phyloP scores from a whole-genome alignment of 2,888 invertebrate genomes.

The Lepidochrysops patricia region DNA sequence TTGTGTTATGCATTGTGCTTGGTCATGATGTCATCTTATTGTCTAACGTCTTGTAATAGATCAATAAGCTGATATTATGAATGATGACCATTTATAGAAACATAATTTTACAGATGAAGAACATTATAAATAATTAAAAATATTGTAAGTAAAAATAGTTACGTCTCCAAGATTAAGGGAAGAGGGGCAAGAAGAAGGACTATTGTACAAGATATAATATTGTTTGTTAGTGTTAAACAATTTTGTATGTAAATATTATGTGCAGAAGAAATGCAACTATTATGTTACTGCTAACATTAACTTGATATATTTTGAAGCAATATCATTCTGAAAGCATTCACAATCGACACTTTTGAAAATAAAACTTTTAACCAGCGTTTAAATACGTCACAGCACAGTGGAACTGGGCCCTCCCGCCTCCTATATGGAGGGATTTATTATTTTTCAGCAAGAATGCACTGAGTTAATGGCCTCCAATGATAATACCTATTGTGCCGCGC shows the following conservation, averaged over 20 bases:
- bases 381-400: conserved; percentile 18
- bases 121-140: too few relatives aligned
- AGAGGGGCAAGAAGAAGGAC: too few relatives aligned
- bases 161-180: too few relatives aligned
- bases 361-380: conserved; percentile 6
- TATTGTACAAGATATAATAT: too few relatives aligned
- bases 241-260: not conserved
- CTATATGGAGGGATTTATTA: conserved; percentile 50
- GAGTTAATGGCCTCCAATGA: conserved; percentile 59
- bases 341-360: not conserved
- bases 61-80: not conserved
- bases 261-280: too few relatives aligned
- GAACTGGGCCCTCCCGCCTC: conserved; percentile 34
- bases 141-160: too few relatives aligned
- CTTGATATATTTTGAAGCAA: not conserved
- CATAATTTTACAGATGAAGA: not conserved
- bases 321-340: not conserved
- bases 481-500: conserved; percentile 47
- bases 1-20: not conserved
- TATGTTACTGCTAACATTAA: too few relatives aligned
- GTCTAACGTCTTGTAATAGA: not conserved
- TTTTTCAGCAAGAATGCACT: conserved; percentile 65
- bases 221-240: too few relatives aligned
- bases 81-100: not conserved
- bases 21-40: not conserved